These are phyloP conservation scores for Salmo trutta DNA, from an alignment of 2,797 vertebrate genomes.

Conservation along the genomic window DNA sequence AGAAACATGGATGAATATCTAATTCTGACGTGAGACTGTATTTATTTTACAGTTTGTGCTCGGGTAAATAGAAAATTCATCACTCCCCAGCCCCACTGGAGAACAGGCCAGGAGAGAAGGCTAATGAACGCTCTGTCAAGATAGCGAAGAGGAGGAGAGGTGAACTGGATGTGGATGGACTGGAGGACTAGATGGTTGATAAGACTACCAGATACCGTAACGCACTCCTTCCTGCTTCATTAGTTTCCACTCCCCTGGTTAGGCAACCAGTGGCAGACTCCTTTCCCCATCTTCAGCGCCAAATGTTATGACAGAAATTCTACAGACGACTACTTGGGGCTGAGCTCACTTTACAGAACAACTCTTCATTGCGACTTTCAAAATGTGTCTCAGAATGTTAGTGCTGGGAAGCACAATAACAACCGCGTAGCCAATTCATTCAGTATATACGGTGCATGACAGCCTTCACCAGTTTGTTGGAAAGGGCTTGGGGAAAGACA, in stretches of 20 bases:
- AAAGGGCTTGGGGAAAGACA: neutral
- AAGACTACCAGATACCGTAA: neutral
- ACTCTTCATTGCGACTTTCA: neutral
- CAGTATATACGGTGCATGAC: neutral
- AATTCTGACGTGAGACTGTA: slow-evolving; percentile 5
- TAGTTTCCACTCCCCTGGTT: neutral
- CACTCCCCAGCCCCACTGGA: slow-evolving; percentile 2
- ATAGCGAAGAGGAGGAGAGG: neutral
- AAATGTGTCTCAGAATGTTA: neutral
- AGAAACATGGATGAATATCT: no score
- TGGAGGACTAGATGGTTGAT: slow-evolving; percentile 1
- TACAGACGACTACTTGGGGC: neutral
- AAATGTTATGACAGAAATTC: neutral
- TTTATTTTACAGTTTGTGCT: slow-evolving; percentile 38
- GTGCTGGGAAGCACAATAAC: neutral
- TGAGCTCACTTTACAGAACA: neutral
- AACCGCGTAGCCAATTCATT: neutral
- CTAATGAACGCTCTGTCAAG: slow-evolving; percentile 3
- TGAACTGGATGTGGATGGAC: neutral
- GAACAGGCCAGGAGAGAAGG: neutral
- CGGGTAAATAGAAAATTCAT: slow-evolving; percentile 27
- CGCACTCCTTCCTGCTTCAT: neutral
- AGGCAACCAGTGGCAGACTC: neutral
- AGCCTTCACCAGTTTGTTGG: neutral
- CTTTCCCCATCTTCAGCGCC: neutral